A percentile compares a stretch with the other conserved stretches of the same genome.
phyloP scores from a whole-genome alignment of 1,140 invertebrate species.

The Nasonia vitripennis region DNA sequence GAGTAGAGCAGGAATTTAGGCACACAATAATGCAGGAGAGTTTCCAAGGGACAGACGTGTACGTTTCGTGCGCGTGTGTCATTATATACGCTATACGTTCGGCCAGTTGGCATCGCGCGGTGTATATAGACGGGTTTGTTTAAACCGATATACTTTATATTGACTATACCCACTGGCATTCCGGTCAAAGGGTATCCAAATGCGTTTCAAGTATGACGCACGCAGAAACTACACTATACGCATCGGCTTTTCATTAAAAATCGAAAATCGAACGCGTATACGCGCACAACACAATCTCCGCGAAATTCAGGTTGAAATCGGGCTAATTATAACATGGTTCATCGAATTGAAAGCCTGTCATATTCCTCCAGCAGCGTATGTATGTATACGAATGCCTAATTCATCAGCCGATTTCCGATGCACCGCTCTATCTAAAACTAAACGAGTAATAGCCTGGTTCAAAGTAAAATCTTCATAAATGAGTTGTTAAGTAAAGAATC shows the following conservation, averaged over 20 bases:
- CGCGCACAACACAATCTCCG: too few species aligned
- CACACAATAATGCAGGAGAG: background rate
- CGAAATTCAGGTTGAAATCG: background rate
- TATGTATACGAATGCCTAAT: background rate
- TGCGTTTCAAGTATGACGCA: too few species aligned
- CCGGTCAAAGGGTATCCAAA: too few species aligned
- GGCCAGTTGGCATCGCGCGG: background rate
- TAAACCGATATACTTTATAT: background rate
- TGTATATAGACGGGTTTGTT: background rate
- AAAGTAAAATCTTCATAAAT: too few species aligned
- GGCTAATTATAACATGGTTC: background rate
- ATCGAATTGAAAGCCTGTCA: background rate
- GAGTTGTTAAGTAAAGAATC: too few species aligned
- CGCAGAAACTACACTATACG: too few species aligned
- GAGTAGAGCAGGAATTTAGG: background rate
- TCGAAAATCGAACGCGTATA: too few species aligned
- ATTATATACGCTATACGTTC: background rate
- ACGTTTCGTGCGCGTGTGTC: too few species aligned
- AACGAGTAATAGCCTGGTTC: too few species aligned
- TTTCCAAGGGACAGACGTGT: background rate
- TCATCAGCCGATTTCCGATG: constrained; percentile 1
- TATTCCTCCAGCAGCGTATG: background rate
- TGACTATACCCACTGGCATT: background rate
- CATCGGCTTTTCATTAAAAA: too few species aligned
- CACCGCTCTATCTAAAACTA: background rate